Conservation (phyloP, 1,140 invertebrate genomes). For the Heterodera carotae region DNA sequence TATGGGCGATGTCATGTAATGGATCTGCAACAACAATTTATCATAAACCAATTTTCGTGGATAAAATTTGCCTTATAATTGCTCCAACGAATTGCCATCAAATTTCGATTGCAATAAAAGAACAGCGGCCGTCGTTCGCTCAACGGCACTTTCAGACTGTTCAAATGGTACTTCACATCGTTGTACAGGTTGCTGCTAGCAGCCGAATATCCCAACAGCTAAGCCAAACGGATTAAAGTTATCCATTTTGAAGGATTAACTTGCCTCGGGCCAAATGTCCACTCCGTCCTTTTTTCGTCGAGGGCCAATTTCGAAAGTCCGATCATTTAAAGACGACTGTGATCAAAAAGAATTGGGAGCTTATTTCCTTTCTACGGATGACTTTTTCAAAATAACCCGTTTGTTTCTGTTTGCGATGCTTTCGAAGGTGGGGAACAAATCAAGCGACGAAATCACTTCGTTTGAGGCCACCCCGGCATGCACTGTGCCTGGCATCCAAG, state of each 20-base stretch:
- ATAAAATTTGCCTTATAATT: constrained; percentile 49
- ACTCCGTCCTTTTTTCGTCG: constrained; percentile 18
- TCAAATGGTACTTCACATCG: constrained; percentile 18
- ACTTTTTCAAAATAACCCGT: no score
- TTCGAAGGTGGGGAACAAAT: constrained; percentile 56
- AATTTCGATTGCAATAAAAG: constrained; percentile 62
- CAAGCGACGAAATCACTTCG: constrained; percentile 56
- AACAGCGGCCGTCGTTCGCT: constrained; percentile 56
- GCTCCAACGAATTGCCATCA: constrained; percentile 63
- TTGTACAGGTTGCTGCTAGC: constrained; percentile 12
- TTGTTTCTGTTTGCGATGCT: constrained; percentile 28
- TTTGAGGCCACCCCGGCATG: constrained; percentile 48
- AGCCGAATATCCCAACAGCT: constrained; percentile 24
- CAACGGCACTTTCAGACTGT: constrained; percentile 13
- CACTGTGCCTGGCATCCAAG: constrained; percentile 65
- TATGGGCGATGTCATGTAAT: constrained; percentile 64
- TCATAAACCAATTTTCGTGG: background rate
- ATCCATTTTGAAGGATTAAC: no score
- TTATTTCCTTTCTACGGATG: no score
- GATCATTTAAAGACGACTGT: background rate
- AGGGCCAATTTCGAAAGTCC: background rate
- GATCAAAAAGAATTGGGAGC: no score
- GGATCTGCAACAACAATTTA: constrained; percentile 38
- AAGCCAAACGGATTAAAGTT: background rate
- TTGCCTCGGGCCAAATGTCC: constrained; percentile 29